phyloP scores from a whole-genome alignment of 2,888 invertebrate species.

The Endotricha flammealis region DNA sequence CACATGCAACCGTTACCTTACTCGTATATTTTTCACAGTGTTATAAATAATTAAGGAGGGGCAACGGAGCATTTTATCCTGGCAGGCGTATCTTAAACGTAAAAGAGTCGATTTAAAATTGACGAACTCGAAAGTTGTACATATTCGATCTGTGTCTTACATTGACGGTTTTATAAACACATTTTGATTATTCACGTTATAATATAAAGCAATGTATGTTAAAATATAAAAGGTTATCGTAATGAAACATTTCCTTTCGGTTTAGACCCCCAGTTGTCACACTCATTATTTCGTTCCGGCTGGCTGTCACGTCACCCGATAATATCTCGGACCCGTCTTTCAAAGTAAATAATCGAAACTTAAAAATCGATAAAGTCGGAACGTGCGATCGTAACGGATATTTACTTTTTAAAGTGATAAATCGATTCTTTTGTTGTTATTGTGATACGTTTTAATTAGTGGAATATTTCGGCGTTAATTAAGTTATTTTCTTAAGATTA shows the following conservation, averaged over 20 bases:
- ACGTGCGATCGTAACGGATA: conserved; percentile 7
- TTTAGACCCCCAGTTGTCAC: conserved; percentile 33
- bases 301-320: conserved; percentile 37
- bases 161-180: no score
- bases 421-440: no score
- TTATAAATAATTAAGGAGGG: conserved; percentile 7
- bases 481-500: no score
- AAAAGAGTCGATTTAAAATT: no score
- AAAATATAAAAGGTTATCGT: not conserved
- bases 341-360: conserved; percentile 38
- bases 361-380: conserved; percentile 25
- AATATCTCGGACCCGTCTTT: conserved; percentile 33
- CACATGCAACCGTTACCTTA: conserved; percentile 20
- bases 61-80: conserved; percentile 9
- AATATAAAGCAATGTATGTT: not conserved
- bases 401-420: no score
- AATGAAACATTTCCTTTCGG: not conserved
- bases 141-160: no score
- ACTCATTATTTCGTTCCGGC: conserved; percentile 54
- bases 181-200: not conserved
- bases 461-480: no score
- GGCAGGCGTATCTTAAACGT: conserved; percentile 22
- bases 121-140: no score
- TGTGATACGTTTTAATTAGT: no score
- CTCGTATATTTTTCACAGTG: not conserved